Evolutionary conservation across 1,140 invertebrate species (phyloP).

Genomic region (Hypothenemus hampei): DNA sequence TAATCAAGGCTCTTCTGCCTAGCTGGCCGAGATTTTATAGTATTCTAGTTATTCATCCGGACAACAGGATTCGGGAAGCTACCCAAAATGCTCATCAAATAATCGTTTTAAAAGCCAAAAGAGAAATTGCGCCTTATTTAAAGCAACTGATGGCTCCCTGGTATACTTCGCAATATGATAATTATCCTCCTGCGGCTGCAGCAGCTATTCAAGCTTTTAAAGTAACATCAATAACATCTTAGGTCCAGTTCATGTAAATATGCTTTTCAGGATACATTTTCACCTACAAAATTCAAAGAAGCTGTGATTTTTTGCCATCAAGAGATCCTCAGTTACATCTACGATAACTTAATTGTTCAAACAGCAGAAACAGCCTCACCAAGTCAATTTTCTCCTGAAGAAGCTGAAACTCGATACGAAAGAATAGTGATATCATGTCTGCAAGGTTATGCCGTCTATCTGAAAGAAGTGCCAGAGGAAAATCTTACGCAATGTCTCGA

Average conservation of each 20-base stretch:
- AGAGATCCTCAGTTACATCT: slow-evolving; percentile 69
- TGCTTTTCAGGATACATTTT: slow-evolving; percentile 60
- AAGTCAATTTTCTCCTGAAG: slow-evolving; percentile 50
- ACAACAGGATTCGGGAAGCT: slow-evolving; percentile 74
- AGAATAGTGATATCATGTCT: slow-evolving; percentile 63
- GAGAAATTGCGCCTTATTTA: slow-evolving; percentile 70
- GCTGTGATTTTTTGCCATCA: slow-evolving; percentile 71
- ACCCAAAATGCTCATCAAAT: slow-evolving; percentile 63
- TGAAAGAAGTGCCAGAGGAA: slow-evolving; percentile 50
- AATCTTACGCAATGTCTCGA: slow-evolving; percentile 51
- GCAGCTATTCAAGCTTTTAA: slow-evolving; percentile 66
- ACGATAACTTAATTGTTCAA: slow-evolving; percentile 64
- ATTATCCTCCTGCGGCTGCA: slow-evolving; percentile 71
- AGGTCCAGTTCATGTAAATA: slow-evolving; percentile 3
- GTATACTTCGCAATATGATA: slow-evolving; percentile 76
- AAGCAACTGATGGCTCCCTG: slow-evolving; percentile 70
- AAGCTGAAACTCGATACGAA: slow-evolving; percentile 69
- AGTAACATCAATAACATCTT: no score
- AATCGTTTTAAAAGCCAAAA: slow-evolving; percentile 62
- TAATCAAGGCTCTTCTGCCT: slow-evolving; percentile 61
- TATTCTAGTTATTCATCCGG: slow-evolving; percentile 66
- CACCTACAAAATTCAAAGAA: slow-evolving; percentile 61
- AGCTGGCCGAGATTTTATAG: slow-evolving; percentile 76
- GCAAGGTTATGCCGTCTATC: slow-evolving; percentile 59
- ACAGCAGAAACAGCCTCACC: slow-evolving; percentile 58